Evolutionary conservation across 2,797 vertebrate genomes (phyloP).

Genomic region (Percopsis omiscomaycus): DNA sequence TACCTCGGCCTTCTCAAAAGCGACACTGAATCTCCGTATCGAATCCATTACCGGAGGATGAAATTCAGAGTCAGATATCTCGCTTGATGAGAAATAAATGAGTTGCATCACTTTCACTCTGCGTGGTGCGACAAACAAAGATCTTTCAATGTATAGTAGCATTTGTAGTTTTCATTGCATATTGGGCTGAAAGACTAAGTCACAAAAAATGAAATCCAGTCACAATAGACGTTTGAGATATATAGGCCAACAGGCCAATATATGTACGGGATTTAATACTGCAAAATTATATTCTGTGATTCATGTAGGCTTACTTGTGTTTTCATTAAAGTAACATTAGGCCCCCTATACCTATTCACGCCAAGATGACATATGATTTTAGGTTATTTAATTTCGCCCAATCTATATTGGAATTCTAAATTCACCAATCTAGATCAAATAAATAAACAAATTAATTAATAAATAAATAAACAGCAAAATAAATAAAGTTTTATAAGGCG

Average conservation of each 20-base stretch:
- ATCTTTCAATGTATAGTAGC: constrained; percentile 36
- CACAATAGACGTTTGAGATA: not conserved
- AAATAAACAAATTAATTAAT: not conserved
- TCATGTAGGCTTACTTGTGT: not conserved
- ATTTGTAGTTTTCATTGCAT: constrained; percentile 33
- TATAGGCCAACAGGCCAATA: not conserved
- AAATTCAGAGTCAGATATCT: constrained; percentile 86
- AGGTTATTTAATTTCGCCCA: too few relatives aligned
- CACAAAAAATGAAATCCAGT: not conserved
- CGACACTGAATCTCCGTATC: constrained; percentile 92
- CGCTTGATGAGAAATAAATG: constrained; percentile 87
- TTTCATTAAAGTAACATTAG: not conserved
- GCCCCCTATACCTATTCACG: not conserved
- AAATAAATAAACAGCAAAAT: not conserved
- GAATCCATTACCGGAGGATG: constrained; percentile 86
- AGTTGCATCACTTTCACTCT: constrained; percentile 84
- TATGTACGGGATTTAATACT: not conserved
- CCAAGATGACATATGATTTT: not conserved
- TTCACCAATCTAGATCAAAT: not conserved
- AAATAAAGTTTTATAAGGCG: not conserved
- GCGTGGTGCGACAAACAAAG: constrained; percentile 69
- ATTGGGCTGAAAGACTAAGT: constrained; percentile 13
- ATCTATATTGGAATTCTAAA: not conserved
- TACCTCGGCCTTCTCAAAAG: constrained; percentile 65
- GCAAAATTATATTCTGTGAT: not conserved